Evolutionary conservation across 2,113 vertebrate species (phyloP).

Genomic region (Apistogramma diplotaenia): DNA sequence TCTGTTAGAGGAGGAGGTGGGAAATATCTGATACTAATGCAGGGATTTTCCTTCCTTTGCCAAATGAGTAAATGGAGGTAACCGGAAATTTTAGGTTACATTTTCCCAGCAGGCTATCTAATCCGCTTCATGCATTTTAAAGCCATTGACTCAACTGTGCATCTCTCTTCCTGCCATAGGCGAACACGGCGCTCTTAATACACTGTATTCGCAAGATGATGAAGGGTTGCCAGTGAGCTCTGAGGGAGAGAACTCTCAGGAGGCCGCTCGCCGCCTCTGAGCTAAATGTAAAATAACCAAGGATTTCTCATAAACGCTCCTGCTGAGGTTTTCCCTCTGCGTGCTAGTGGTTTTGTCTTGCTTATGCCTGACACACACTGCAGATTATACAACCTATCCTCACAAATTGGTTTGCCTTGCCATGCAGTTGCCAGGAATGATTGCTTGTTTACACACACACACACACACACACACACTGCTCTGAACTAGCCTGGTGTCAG

Average conservation of each 20-base stretch:
- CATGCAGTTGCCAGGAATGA: not conserved
- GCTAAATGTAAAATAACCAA: conserved; percentile 10
- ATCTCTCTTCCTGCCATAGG: not conserved
- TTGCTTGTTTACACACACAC: not conserved
- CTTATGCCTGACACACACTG: conserved; percentile 40
- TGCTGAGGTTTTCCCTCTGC: conserved; percentile 18
- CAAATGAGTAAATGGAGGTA: not conserved
- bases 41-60: not conserved
- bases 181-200: not conserved
- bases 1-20: not conserved
- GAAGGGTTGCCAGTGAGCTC: not conserved
- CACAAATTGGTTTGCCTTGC: conserved; percentile 29
- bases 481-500: not conserved
- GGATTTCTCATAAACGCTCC: conserved; percentile 7
- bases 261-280: not conserved
- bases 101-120: conserved; percentile 30
- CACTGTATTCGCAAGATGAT: not conserved
- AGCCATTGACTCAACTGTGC: not conserved
- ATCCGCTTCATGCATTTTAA: conserved; percentile 25
- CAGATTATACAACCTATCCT: conserved; percentile 36
- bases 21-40: not conserved
- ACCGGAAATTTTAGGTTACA: conserved; percentile 17
- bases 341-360: conserved; percentile 28
- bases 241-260: not conserved
- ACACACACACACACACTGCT: not conserved